phyloP scores from a whole-genome alignment of 2,888 invertebrate genomes.

The Eurytoma californica region DNA sequence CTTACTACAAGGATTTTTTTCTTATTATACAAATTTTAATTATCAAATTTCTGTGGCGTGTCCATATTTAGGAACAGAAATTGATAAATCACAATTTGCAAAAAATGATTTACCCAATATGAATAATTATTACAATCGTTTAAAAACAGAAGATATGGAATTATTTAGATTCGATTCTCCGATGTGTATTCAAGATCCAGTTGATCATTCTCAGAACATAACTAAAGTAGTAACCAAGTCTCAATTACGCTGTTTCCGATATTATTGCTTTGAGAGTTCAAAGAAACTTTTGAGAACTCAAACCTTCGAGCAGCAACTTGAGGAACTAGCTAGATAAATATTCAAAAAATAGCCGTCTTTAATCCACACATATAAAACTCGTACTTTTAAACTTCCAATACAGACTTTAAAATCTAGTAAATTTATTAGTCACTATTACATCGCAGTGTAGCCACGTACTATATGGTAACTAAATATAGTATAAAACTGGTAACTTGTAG shows the following conservation, averaged over 20 bases:
- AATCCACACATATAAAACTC: no score
- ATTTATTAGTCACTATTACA: no score
- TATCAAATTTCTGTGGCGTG: constrained; percentile 72
- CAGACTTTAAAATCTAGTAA: no score
- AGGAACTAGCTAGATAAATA: no score
- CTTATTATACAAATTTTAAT: constrained; percentile 74
- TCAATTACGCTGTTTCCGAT: constrained; percentile 43
- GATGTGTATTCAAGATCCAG: constrained; percentile 80
- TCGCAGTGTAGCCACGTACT: no score
- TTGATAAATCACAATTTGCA: constrained; percentile 72
- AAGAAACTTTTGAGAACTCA: neutral
- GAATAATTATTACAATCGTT: no score
- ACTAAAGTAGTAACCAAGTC: constrained; percentile 74
- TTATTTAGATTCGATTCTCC: constrained; percentile 71
- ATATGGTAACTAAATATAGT: no score
- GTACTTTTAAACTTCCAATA: no score
- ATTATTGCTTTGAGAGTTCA: constrained; percentile 51
- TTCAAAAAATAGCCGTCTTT: no score
- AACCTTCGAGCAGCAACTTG: no score
- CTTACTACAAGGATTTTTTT: constrained; percentile 73
- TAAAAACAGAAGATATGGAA: constrained; percentile 60
- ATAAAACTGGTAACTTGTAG: no score
- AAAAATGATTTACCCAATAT: constrained; percentile 55
- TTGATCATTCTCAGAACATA: constrained; percentile 79
- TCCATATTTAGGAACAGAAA: constrained; percentile 74